These are phyloP conservation scores for Cryptomyrus ogoouensis DNA, from an alignment of 2,113 vertebrate species.

Conservation along the genomic window DNA sequence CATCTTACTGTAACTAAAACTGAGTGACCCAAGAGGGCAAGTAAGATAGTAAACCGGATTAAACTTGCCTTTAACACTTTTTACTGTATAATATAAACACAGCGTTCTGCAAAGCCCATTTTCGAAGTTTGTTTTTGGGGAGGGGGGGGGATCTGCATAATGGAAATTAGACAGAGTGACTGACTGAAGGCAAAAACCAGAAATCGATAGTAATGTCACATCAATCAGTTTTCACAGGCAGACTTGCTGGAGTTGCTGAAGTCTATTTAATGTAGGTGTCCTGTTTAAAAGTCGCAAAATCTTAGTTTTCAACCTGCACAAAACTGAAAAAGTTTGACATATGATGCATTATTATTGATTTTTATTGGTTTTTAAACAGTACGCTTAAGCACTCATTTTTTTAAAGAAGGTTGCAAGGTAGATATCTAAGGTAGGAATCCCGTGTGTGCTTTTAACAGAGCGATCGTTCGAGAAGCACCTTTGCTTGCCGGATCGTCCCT, in stretches of 20 bases:
- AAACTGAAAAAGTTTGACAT: neutral
- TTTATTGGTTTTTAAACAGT: neutral
- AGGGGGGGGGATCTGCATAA: neutral
- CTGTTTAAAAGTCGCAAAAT: neutral
- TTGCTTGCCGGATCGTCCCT: neutral
- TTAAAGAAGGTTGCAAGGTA: neutral
- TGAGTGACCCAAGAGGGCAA: neutral
- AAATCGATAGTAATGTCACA: neutral
- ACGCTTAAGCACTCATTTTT: neutral
- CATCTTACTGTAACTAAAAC: neutral
- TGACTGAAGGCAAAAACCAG: neutral
- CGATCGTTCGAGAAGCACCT: neutral
- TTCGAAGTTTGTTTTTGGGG: neutral
- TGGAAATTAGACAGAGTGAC: neutral
- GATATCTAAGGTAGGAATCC: neutral
- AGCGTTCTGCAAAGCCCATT: neutral
- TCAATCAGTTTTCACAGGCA: neutral
- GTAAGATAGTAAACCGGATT: neutral
- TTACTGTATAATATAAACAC: neutral
- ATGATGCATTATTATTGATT: neutral
- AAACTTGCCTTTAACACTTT: neutral
- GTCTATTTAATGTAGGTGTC: neutral
- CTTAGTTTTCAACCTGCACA: neutral
- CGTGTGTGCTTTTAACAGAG: neutral
- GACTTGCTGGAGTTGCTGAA: neutral